Base-by-base conservation (phyloP, 2,888 invertebrate species). In the Clostera curtula region DNA sequence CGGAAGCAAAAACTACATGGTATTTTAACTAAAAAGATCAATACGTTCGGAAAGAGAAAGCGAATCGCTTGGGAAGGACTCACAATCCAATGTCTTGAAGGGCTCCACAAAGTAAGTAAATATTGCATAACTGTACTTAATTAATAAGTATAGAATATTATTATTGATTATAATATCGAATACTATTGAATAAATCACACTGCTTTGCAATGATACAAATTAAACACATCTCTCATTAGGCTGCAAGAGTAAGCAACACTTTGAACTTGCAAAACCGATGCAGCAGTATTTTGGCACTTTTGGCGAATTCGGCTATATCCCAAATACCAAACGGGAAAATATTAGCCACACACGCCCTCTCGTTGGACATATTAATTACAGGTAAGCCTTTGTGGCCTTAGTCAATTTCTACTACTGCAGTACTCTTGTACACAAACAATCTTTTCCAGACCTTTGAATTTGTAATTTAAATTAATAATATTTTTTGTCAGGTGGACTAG, bases 241-340 rank as follows among this genome's bases (percentile, higher is more conserved):
- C 96, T 10, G 96, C 97, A 8, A 90, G 92, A 48, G 87, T 97
- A 25, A 95, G 96, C 70, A 97, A 96, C 61, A 89, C 91, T 2
- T 79, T 97, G 34, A 94, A 93, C 41, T 84, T 98, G 19, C 97
- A 97, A 72, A 91, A 91, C 49, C 88, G 96, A 23, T 97, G 97
- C 60, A 96, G 95, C 27, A 93, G 93, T 45, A 95, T 98, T 38
- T 88, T 98, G 43, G 90, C 93, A 4, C 82, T 96, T 12, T 70
- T 98, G 24, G 95, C 96, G 0, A 91, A 92, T 33, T 95, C 97
- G 1, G 96, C 97, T 0, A 96, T 97, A 56, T 93, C 92, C 7
- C 89, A 92, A 50, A 89, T 88, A 3, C 88, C 89, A 7, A 91
- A 91, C 1, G 89, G 90, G 0, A 90, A 92, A 49, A 88, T 96